These are phyloP conservation scores for Ranitomeya imitator DNA, from an alignment of 2,113 vertebrate genomes.

Conservation along the genomic window DNA sequence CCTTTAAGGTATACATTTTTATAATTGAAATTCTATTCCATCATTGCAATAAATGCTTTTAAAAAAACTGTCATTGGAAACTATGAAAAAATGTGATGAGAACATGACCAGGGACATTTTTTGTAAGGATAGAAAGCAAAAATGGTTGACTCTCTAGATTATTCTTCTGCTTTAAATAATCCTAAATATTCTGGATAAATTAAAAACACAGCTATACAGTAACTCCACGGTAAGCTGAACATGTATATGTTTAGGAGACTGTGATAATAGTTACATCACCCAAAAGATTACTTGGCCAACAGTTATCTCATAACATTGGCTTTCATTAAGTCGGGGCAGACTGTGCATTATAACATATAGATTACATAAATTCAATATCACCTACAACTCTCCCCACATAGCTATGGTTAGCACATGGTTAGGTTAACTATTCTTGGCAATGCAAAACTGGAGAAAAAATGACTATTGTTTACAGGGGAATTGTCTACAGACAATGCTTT, in stretches of 20 bases:
- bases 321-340: no score
- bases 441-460: no score
- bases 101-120: constrained; percentile 33
- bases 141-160: background rate
- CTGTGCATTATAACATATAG: no score
- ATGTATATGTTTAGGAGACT: background rate
- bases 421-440: no score
- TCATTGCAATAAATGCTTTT: constrained; percentile 26
- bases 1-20: constrained; percentile 49
- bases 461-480: no score
- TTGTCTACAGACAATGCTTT: no score
- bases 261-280: no score
- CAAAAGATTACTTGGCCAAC: no score
- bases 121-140: constrained; percentile 22
- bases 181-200: background rate
- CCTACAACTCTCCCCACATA: no score
- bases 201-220: background rate
- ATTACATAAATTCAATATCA: no score
- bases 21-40: constrained; percentile 24
- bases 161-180: background rate
- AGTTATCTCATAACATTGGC: no score
- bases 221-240: background rate
- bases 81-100: constrained; percentile 31
- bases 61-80: constrained; percentile 10
- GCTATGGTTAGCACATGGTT: no score